These are phyloP conservation scores for Phalacrocorax brasilianus DNA, from an alignment of 2,113 vertebrate species.

Conservation along the genomic window DNA sequence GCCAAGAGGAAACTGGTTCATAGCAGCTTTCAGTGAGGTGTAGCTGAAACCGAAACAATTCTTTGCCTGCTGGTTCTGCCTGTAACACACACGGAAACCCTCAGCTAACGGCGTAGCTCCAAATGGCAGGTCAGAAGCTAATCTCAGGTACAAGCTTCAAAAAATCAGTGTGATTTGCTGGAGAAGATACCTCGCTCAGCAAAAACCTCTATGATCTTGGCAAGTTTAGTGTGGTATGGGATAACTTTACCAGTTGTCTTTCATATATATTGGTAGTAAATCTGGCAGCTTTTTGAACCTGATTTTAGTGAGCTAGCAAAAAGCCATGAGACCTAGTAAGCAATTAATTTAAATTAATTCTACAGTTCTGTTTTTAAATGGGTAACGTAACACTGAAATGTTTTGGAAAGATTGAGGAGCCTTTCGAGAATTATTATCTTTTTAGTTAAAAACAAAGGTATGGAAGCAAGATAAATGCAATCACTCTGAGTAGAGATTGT, in stretches of 20 bases:
- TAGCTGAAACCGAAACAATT: not conserved
- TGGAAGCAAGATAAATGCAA: not conserved
- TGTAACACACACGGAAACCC: not conserved
- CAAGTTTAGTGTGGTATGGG: not conserved
- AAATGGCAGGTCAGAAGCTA: not conserved
- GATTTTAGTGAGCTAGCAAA: not conserved
- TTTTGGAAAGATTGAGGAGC: not conserved
- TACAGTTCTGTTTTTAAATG: not conserved
- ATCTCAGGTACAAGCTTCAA: not conserved
- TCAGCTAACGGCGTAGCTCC: not conserved
- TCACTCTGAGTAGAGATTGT: not conserved
- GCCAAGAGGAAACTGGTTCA: not conserved
- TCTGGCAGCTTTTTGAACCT: not conserved
- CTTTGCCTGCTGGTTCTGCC: not conserved
- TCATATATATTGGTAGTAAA: not conserved
- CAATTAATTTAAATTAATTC: not conserved
- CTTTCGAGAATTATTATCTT: not conserved
- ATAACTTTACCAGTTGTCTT: not conserved
- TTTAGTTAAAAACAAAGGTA: conserved; percentile 46
- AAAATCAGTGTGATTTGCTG: not conserved
- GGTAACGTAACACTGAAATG: not conserved
- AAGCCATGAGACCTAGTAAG: not conserved
- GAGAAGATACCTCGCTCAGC: not conserved
- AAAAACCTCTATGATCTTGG: not conserved
- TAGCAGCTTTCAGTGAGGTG: not conserved